Conservation (phyloP, 2,797 vertebrate species). For the Valencia hispanica region DNA sequence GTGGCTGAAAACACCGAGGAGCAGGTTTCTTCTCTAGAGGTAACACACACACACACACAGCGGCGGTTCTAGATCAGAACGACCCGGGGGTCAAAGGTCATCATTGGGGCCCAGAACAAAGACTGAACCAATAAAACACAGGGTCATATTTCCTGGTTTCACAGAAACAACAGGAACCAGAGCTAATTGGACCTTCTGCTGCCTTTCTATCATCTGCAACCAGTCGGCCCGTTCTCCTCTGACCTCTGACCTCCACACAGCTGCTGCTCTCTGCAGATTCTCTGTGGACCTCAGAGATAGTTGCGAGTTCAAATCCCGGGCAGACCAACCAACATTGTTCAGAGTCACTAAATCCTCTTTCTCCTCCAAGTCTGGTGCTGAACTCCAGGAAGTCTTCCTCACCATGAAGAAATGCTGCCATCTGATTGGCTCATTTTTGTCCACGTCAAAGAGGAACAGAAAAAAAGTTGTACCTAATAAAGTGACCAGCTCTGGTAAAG, state of each 20-base stretch:
- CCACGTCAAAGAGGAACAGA: background rate
- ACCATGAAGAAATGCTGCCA: background rate
- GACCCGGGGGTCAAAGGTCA: no score
- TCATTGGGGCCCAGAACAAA: no score
- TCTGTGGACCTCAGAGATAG: background rate
- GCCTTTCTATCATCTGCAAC: no score
- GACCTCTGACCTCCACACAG: background rate
- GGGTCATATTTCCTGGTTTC: no score
- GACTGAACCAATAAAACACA: no score
- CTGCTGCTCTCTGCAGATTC: background rate
- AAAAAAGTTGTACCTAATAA: background rate
- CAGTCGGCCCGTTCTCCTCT: background rate
- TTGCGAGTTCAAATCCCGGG: background rate
- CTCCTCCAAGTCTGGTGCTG: background rate
- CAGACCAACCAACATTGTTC: no score
- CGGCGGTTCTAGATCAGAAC: no score
- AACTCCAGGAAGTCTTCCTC: background rate
- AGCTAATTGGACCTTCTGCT: no score
- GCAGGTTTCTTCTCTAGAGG: slow-evolving; percentile 27
- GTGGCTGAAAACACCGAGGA: slow-evolving; percentile 16
- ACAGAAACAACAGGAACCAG: no score
- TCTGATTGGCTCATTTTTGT: background rate
- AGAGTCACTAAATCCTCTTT: background rate
- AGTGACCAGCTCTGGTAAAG: no score
- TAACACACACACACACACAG: slow-evolving; percentile 19